phyloP scores from a whole-genome alignment of 2,888 invertebrate species.

The Tenodera sinensis region DNA sequence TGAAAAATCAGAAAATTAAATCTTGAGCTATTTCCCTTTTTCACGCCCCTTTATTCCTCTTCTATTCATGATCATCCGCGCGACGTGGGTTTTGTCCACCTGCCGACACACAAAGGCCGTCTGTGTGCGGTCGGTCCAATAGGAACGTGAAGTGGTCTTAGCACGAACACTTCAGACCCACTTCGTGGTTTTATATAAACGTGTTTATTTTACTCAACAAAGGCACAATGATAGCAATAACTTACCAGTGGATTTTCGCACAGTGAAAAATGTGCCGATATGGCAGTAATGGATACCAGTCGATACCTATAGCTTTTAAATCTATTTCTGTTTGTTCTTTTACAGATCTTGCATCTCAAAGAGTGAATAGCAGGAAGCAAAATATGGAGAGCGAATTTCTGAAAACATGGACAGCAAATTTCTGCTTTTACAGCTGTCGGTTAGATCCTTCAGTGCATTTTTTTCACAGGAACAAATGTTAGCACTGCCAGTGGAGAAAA shows the following conservation, averaged over 20 bases:
- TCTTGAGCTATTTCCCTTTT: background rate
- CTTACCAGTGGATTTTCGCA: background rate
- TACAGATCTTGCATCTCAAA: too few relatives aligned
- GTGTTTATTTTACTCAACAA: background rate
- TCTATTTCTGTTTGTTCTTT: too few relatives aligned
- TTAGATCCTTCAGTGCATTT: too few relatives aligned
- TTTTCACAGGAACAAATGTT: too few relatives aligned
- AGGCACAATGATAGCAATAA: background rate
- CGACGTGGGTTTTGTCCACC: background rate
- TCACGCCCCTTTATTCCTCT: background rate
- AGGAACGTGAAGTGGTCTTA: background rate
- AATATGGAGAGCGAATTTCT: too few relatives aligned
- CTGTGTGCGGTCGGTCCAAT: background rate
- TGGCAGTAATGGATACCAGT: background rate
- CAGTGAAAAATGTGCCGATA: background rate
- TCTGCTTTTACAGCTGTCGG: too few relatives aligned
- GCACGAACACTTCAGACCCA: background rate
- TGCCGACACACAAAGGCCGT: background rate
- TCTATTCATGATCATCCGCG: background rate
- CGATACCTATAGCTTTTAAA: too few relatives aligned
- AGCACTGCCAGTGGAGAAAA: too few relatives aligned
- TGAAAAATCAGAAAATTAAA: background rate
- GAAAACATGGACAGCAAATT: too few relatives aligned
- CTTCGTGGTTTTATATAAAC: background rate
- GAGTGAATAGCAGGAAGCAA: too few relatives aligned